Evolutionary conservation across 2,888 invertebrate species (phyloP), one percentile per base, ranked within the genome.

Genomic region (Nemotelus nigrinus): DNA sequence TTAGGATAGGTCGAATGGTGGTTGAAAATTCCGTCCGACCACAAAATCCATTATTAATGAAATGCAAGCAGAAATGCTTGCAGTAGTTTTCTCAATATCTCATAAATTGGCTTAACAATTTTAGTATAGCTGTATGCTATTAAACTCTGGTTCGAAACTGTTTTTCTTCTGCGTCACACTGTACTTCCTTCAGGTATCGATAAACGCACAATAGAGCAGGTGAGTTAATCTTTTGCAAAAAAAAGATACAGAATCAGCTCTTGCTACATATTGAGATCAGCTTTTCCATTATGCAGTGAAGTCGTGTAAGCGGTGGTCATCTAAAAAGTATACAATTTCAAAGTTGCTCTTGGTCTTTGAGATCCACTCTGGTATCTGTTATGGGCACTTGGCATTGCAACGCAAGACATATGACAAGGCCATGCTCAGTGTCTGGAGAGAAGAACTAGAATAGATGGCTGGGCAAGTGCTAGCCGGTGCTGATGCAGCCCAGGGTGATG

Each of bases 331-430:
- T 74, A 74, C 63, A 74, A 63, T 74, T 74, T 74, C 74, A 74
- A 57, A 74, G 74, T 74, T 74, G 74, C 60, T 74, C 74, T 74
- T 74, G 71, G 71, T 72, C 71, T 7, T 72, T 58, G 74, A 74
- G 74, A 74, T 74, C 63, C 74, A 60, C 74, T 74, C 25, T 53
- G 53, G 43, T 50, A 57, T 57, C 43, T 72, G 72, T 72, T 72
- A 72, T 74, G 60, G 47, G 60, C 57, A 55, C 74, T 74, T 74
- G 70, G 70, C 70, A 70, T 55, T 70, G 74, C 74, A 74, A 74
- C 63, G 74, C 60, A 74, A 74, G 74, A 74, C 74, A 74, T 74
- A 74, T 74, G 74, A 60, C 74, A 74, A 74, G 74, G 74, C 74
- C 74, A 63, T 74, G 74, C 63, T 74, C 63, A 74, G 47, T 47